These are phyloP conservation scores for Drosophila sucinea DNA, from an alignment of 1,140 invertebrate genomes.

Conservation along the genomic window DNA sequence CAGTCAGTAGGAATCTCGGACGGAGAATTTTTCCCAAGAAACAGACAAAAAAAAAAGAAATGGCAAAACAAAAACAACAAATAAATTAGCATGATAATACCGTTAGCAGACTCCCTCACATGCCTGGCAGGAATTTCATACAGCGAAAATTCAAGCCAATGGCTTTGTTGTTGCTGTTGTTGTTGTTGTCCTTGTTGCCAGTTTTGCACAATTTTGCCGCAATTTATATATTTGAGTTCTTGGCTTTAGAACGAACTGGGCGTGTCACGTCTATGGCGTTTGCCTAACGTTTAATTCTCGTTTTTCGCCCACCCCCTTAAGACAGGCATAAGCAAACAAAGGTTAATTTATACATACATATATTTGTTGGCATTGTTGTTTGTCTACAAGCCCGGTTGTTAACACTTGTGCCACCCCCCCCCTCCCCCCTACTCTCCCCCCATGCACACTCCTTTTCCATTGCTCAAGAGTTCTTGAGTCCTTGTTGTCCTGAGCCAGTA, in stretches of 20 bases:
- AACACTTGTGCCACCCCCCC: conserved; percentile 37
- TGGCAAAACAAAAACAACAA: conserved; percentile 5
- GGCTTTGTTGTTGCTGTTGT: conserved; percentile 11
- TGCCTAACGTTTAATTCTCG: conserved; percentile 69
- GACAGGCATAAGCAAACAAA: conserved; percentile 45
- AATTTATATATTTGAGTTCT: conserved; percentile 26
- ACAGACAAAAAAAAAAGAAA: background rate
- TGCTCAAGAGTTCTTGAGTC: conserved; percentile 26
- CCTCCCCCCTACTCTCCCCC: background rate
- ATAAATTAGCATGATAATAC: conserved; percentile 72
- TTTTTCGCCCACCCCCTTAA: conserved; percentile 11
- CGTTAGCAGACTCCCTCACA: conserved; percentile 8
- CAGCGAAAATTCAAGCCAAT: conserved; percentile 36
- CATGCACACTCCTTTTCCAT: background rate
- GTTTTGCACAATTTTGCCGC: conserved; percentile 48
- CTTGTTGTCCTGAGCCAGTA: conserved; percentile 45
- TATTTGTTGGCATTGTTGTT: conserved; percentile 65
- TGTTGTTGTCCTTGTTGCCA: background rate
- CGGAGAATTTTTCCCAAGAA: conserved; percentile 58
- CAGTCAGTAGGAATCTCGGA: conserved; percentile 63
- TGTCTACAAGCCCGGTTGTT: conserved; percentile 58
- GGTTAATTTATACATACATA: conserved; percentile 66
- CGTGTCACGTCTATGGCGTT: conserved; percentile 46
- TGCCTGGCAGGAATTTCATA: conserved; percentile 1
- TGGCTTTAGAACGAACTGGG: conserved; percentile 3